Evolutionary conservation across 1,140 invertebrate species (phyloP).

Genomic region (Asbolus verrucosus): DNA sequence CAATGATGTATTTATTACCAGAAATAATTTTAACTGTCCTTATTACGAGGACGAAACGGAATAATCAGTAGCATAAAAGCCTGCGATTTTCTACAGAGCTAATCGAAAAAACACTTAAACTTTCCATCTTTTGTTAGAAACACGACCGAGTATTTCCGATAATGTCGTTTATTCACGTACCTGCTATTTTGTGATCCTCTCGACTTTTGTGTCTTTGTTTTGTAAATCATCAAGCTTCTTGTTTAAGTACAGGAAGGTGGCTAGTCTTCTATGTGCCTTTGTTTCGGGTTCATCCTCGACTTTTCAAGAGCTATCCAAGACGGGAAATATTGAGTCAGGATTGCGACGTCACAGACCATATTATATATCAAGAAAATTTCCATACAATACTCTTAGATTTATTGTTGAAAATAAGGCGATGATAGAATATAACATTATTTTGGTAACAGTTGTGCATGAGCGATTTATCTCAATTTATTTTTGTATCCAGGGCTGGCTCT

Average conservation of each 20-base stretch:
- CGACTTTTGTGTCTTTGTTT: constrained; percentile 42
- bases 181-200: constrained; percentile 41
- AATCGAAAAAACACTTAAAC: constrained; percentile 10
- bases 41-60: not conserved
- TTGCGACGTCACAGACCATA: constrained; percentile 6
- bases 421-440: not conserved
- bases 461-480: constrained; percentile 3
- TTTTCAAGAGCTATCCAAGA: constrained; percentile 7
- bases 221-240: constrained; percentile 18
- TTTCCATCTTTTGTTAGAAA: constrained; percentile 32
- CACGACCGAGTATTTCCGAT: constrained; percentile 31
- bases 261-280: constrained; percentile 26
- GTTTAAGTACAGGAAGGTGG: constrained; percentile 41
- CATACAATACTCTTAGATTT: constrained; percentile 10
- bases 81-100: not conserved
- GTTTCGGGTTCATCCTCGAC: constrained; percentile 25
- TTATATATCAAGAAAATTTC: constrained; percentile 20
- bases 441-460: not conserved
- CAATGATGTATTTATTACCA: constrained; percentile 36
- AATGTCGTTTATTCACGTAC: constrained; percentile 43
- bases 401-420: not conserved
- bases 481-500: not conserved
- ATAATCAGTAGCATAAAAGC: not conserved
- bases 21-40: constrained; percentile 29
- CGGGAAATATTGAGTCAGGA: constrained; percentile 44